Evolutionary conservation across 2,797 vertebrate species (phyloP).

Genomic region (Champsocephalus gunnari): DNA sequence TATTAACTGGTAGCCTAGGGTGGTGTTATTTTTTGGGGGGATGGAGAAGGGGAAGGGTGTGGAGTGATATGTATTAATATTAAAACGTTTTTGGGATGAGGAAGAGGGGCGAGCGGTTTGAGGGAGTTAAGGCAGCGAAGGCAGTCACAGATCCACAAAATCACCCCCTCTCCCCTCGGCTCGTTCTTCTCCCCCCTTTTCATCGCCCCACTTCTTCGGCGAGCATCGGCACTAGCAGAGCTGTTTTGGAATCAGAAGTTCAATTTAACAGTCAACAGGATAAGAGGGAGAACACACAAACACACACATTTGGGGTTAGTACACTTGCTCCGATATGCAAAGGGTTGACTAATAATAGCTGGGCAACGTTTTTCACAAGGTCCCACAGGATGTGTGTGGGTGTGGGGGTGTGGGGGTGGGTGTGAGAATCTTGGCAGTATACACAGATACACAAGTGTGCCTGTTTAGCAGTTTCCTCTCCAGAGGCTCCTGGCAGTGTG

Average conservation of each 20-base stretch:
- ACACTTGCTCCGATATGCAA: constrained; percentile 78
- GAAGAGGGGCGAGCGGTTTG: constrained; percentile 34
- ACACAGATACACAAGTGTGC: constrained; percentile 68
- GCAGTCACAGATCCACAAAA: constrained; percentile 76
- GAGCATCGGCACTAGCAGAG: constrained; percentile 2
- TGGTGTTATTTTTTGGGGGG: constrained; percentile 69
- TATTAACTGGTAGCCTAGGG: constrained; percentile 85
- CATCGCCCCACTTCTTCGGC: constrained; percentile 15
- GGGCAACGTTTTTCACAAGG: constrained; percentile 79
- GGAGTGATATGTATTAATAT: constrained; percentile 78
- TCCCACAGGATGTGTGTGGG: constrained; percentile 67
- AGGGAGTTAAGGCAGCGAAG: constrained; percentile 42
- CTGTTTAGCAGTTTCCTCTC: constrained; percentile 77
- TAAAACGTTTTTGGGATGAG: constrained; percentile 74
- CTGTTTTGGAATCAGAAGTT: constrained; percentile 61
- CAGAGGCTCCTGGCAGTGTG: constrained; percentile 72
- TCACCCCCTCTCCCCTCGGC: constrained; percentile 38
- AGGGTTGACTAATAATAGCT: constrained; percentile 82
- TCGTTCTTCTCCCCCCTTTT: constrained; percentile 23
- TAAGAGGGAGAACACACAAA: constrained; percentile 54
- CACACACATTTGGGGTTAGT: constrained; percentile 48
- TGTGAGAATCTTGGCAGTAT: constrained; percentile 63
- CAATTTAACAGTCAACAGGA: constrained; percentile 77
- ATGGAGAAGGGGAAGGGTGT: constrained; percentile 46
- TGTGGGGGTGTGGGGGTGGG: constrained; percentile 32